Evolutionary conservation across 2,797 vertebrate genomes (phyloP), one percentile per base, ranked within the genome.

Genomic region (Margarornis squamiger): DNA sequence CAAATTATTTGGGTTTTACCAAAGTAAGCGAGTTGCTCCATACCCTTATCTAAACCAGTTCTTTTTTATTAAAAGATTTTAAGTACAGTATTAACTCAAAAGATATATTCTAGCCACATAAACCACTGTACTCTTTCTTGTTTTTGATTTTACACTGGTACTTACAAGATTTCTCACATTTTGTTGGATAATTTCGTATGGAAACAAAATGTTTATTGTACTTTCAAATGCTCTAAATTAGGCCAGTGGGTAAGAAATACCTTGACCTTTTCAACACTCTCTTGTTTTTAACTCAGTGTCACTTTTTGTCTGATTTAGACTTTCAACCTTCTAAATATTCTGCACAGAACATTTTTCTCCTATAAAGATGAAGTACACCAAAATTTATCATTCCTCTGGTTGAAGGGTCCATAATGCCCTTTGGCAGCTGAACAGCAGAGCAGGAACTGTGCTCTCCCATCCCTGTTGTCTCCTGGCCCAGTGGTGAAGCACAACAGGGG

Each of bases 201-300:
- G 11, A 58, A 3, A 19, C 1, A 39, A 63, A 90, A 52, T 0
- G 4, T n/a, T 26, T 54, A 16, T 30, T 48, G 6, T 58, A 46
- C 26, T 75, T n/a, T 23, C 30, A 86, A 79, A 67, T 34, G 5
- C 6, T 19, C 10, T 51, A 46, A 71, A 63, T 32, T 46, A 51
- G 27, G 9, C 23, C 14, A 75, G 21, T 29, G 30, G n/a, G 30
- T 3, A 15, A 57, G 7, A 63, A 11, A 4, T 34, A 23, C 36
- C 6, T 26, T 46, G 18, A 30, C 4, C 4, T 51, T 73, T 63
- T 72, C 1, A 8, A n/a, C 9, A 75, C 1, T 4, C 0, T 43
- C 20, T 67, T 48, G 2, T 19, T 62, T 58, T 45, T 34, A 7
- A 3, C 8, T 52, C 14, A 30, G 34, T 30, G 22, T 17, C 11